Percentiles rank a stretch among this genome's conserved stretches.
Conservation (phyloP, 2,888 invertebrate species). For the Thereva nobilitata region DNA sequence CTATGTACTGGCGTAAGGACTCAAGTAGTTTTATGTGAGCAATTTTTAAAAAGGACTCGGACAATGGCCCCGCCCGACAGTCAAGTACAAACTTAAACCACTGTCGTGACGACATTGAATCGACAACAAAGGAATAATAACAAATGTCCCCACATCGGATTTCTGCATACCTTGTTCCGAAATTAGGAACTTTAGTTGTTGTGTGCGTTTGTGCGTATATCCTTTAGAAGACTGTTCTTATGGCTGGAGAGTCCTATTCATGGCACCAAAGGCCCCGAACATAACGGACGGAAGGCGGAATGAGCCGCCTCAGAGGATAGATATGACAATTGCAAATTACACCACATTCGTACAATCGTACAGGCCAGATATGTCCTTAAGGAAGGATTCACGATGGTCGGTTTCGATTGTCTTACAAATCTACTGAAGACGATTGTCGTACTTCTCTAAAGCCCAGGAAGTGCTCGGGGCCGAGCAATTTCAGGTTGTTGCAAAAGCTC, state of each 20-base stretch:
- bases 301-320: constrained; percentile 39
- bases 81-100: not conserved
- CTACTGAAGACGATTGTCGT: constrained; percentile 28
- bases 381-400: constrained; percentile 36
- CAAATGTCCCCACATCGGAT: constrained; percentile 41
- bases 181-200: constrained; percentile 37
- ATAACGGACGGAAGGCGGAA: constrained; percentile 39
- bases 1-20: not conserved
- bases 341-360: constrained; percentile 36
- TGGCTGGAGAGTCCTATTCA: constrained; percentile 18
- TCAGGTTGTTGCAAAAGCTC: constrained; percentile 23
- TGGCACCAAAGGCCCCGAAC: constrained; percentile 12
- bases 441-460: constrained; percentile 20
- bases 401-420: constrained; percentile 33
- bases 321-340: constrained; percentile 43
- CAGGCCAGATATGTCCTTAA: constrained; percentile 37
- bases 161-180: constrained; percentile 40
- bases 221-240: constrained; percentile 15
- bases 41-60: too few species aligned
- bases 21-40: not conserved
- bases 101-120: constrained; percentile 18
- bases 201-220: constrained; percentile 18
- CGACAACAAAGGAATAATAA: constrained; percentile 42
- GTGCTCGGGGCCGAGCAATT: constrained; percentile 28
- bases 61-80: too few species aligned